Conservation (phyloP, 2,797 vertebrate species). For the Cirrhinus molitorella region DNA sequence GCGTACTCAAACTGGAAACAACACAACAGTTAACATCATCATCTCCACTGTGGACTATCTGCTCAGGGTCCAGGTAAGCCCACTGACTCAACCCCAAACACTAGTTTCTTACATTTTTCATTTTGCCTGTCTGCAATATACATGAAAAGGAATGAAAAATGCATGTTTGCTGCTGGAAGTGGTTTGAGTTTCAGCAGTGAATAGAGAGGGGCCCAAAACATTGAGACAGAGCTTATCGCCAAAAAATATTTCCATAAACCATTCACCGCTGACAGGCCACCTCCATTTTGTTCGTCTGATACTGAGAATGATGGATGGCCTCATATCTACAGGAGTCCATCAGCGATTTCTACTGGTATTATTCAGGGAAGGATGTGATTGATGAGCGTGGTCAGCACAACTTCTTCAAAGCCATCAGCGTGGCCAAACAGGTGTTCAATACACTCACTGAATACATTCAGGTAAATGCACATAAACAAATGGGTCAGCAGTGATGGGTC, state of each 20-base stretch:
- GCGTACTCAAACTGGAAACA: conserved; percentile 95
- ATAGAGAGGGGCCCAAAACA: neutral
- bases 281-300: conserved; percentile 35
- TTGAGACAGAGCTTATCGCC: conserved; percentile 8
- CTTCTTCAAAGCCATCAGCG: conserved; percentile 94
- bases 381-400: conserved; percentile 90
- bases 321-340: conserved; percentile 87
- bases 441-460: conserved; percentile 97
- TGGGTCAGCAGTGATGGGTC: neutral
- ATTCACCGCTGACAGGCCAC: conserved; percentile 38
- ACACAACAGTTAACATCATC: conserved; percentile 95
- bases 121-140: conserved; percentile 8
- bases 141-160: neutral
- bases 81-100: neutral
- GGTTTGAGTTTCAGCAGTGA: neutral
- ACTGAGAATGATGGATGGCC: conserved; percentile 35
- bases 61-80: conserved; percentile 89
- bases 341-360: conserved; percentile 98
- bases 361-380: conserved; percentile 93
- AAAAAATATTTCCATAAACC: conserved; percentile 11
- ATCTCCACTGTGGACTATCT: conserved; percentile 97
- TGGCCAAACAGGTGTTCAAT: conserved; percentile 97
- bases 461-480: conserved; percentile 71
- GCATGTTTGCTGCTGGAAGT: conserved; percentile 9
- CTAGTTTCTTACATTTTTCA: neutral